Evolutionary conservation across 2,888 invertebrate genomes (phyloP), one percentile per base, ranked within the genome.

Genomic region (Neocrepidodera transversa): DNA sequence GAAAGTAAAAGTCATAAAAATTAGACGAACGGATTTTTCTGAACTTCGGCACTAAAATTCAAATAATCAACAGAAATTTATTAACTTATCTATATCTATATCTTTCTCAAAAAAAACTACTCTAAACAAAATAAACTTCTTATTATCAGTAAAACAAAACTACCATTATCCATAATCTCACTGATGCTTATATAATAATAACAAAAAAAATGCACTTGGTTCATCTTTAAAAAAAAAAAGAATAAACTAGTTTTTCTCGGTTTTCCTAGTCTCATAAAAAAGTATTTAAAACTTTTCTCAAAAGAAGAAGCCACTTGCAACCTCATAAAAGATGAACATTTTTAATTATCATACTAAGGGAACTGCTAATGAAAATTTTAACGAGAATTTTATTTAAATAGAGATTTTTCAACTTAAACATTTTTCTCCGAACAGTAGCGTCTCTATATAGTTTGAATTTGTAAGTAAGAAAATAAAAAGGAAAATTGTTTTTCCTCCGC

Each of bases 281-380:
- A 58, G 53, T 50, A 52, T 58, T 62, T 55, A 60, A 62, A 62
- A 54, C 35, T 58, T 59, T 32, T 45, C 13, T 11, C 23, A 42
- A 23, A 47, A 58, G 38, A 63, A 60, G 57, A 43, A 49, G 35
- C 52, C 51, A 57, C 59, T 60, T 50, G 40, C 36, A 32, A 56
- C 62, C 54, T 66, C 59, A 60, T 66, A 58, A 68, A 68, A 62
- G 65, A 68, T 65, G 63, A 64, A 69, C 67, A 65, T 60, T 68
- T 68, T 68, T 69, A 68, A 69, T 68, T 68, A 66, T 55, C 54
- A 18, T 38, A 35, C 43, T 62, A 56, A 62, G 57, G 61, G 59
- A 62, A 58, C 26, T 38, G 42, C 48, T 65, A 62, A 65, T 62
- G 62, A 63, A 65, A 60, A 50, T 60, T 68, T 66, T 60, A 65